phyloP scores from a whole-genome alignment of 1,140 invertebrate species.

The Drosophila malerkotliana region DNA sequence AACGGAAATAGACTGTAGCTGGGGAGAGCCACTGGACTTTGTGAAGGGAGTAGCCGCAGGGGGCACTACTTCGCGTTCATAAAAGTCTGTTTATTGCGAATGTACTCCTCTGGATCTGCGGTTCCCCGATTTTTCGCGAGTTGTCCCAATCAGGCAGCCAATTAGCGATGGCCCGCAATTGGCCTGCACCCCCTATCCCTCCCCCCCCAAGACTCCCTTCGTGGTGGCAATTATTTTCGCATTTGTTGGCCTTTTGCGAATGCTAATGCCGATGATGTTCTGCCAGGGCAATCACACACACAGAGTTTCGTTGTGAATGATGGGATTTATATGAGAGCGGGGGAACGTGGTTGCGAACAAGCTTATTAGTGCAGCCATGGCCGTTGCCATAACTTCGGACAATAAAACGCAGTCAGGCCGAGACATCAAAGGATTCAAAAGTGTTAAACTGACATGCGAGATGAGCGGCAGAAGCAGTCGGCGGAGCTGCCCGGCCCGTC shows the following conservation, averaged over 20 bases:
- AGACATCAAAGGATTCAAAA: constrained; percentile 77
- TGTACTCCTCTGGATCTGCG: constrained; percentile 6
- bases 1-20: constrained; percentile 59
- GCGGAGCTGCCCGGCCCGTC: neutral
- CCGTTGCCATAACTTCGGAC: constrained; percentile 76
- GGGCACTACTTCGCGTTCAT: constrained; percentile 8
- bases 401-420: constrained; percentile 55
- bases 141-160: constrained; percentile 61
- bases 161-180: constrained; percentile 53
- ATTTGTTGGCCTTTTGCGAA: constrained; percentile 78
- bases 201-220: constrained; percentile 26
- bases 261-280: constrained; percentile 58
- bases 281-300: constrained; percentile 15
- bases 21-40: constrained; percentile 1
- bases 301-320: neutral
- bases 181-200: neutral
- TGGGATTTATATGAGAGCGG: no score
- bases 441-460: constrained; percentile 81
- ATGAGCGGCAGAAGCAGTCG: constrained; percentile 42
- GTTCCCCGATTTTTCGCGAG: constrained; percentile 9
- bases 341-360: constrained; percentile 34
- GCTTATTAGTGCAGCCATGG: constrained; percentile 76
- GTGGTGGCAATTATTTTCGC: constrained; percentile 78
- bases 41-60: constrained; percentile 1
- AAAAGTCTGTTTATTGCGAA: constrained; percentile 57